Conservation (phyloP, 2,888 invertebrate genomes). For the Meandrusa payeni region DNA sequence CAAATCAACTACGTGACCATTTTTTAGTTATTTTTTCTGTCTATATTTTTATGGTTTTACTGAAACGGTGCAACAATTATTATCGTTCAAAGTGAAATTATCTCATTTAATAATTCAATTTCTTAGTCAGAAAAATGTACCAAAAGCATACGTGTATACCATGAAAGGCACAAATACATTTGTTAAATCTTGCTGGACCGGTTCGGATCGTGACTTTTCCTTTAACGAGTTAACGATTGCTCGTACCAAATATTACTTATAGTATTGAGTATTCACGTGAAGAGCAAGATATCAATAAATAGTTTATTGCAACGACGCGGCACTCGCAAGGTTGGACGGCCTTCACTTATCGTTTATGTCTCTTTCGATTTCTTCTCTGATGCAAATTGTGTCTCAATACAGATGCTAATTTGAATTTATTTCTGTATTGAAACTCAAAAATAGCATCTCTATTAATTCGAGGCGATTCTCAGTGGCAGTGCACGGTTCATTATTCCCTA, state of each 20-base stretch:
- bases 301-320: slow-evolving; percentile 8
- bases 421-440: background rate
- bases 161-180: no score
- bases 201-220: background rate
- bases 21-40: no score
- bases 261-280: background rate
- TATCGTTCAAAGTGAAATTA: no score
- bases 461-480: background rate
- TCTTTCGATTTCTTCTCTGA: background rate
- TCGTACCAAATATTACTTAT: background rate
- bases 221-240: background rate
- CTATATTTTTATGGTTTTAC: no score
- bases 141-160: no score
- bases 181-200: background rate
- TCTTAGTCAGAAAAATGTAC: no score
- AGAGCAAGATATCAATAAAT: slow-evolving; percentile 3
- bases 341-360: slow-evolving; percentile 6
- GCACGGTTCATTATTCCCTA: no score
- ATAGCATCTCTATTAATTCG: background rate
- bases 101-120: no score
- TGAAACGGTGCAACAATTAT: no score
- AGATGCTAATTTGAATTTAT: slow-evolving; percentile 1
- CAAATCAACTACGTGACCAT: no score
- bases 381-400: slow-evolving; percentile 3
- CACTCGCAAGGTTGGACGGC: background rate